Conservation (phyloP, 2,797 vertebrate genomes). For the Anas bernieri region DNA sequence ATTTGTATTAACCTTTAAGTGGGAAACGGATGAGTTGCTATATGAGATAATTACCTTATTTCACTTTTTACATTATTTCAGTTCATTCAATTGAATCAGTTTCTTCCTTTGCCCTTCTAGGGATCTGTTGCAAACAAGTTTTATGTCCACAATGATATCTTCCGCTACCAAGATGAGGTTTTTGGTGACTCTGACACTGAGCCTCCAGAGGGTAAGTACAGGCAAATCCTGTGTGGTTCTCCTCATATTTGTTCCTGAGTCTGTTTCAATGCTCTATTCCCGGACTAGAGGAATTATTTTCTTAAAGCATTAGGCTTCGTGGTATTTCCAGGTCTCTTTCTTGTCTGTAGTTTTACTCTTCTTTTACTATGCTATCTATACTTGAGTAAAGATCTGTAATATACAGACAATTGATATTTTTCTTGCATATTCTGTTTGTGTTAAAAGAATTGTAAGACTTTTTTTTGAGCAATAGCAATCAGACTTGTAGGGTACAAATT, state of each 20-base stretch:
- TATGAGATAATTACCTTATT: neutral
- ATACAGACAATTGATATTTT: neutral
- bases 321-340: neutral
- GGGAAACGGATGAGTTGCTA: neutral
- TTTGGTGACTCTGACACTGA: conserved; percentile 96
- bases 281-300: neutral
- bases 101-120: conserved; percentile 71
- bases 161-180: conserved; percentile 97
- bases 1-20: neutral
- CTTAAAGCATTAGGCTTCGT: neutral
- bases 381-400: neutral
- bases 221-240: neutral
- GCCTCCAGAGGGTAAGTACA: conserved; percentile 86
- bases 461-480: neutral
- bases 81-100: neutral
- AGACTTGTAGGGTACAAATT: neutral
- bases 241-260: neutral
- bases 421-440: neutral
- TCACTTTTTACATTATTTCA: neutral
- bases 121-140: conserved; percentile 98
- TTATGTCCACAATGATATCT: conserved; percentile 98
- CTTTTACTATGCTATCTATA: neutral
- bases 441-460: neutral
- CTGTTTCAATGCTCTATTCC: accelerated
- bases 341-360: neutral